Conservation (phyloP, 2,113 vertebrate species). For the Xenopus laevis region DNA sequence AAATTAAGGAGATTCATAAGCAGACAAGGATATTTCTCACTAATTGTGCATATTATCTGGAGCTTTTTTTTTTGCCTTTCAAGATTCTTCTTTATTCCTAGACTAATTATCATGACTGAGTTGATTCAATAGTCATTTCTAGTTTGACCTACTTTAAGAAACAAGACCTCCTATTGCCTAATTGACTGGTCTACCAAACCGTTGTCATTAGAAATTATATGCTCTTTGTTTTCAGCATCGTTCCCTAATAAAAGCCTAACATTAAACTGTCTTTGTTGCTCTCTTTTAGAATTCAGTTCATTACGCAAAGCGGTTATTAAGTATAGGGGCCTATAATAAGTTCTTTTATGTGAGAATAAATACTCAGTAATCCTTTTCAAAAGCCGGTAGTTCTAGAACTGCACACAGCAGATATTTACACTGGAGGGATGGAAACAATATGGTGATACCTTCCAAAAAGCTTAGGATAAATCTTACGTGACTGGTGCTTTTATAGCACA, state of each 20-base stretch:
- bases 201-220: slow-evolving; percentile 16
- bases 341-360: slow-evolving; percentile 41
- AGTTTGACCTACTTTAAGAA: slow-evolving; percentile 8
- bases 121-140: slow-evolving; percentile 6
- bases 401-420: slow-evolving; percentile 7
- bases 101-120: slow-evolving; percentile 10
- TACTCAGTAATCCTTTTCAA: slow-evolving; percentile 13
- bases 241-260: not conserved
- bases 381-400: slow-evolving; percentile 5
- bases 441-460: slow-evolving; percentile 11
- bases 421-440: slow-evolving; percentile 19
- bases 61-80: no score
- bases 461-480: slow-evolving; percentile 9
- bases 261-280: slow-evolving; percentile 30
- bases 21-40: not conserved
- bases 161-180: slow-evolving; percentile 7
- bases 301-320: slow-evolving; percentile 41
- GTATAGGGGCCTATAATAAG: slow-evolving; percentile 29
- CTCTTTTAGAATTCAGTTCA: slow-evolving; percentile 36
- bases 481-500: no score
- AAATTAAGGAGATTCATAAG: no score
- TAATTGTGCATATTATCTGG: not conserved
- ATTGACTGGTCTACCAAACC: slow-evolving; percentile 27
- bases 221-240: slow-evolving; percentile 11
- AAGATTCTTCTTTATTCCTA: not conserved